A percentile compares a stretch with the other conserved stretches of the same genome.
phyloP scores from a whole-genome alignment of 2,113 vertebrate species.

The Limanda limanda region DNA sequence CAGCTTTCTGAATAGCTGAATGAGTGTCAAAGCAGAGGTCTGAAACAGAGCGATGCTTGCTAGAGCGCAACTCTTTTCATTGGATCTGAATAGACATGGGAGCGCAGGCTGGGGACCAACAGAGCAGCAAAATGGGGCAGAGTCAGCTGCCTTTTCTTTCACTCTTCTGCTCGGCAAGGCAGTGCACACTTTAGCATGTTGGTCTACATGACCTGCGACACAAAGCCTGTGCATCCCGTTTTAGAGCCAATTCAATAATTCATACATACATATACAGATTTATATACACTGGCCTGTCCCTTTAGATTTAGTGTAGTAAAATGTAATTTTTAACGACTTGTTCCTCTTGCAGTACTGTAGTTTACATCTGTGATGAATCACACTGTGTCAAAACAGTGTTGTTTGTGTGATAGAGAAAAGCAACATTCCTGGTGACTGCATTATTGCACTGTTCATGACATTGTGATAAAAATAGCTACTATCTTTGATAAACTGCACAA shows the following conservation, averaged over 20 bases:
- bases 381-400: neutral
- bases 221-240: neutral
- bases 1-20: slow-evolving; percentile 64
- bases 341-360: neutral
- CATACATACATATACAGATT: neutral
- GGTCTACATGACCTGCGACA: neutral
- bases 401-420: neutral
- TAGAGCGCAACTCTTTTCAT: slow-evolving; percentile 51
- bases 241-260: neutral
- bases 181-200: neutral
- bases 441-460: neutral
- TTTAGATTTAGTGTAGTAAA: neutral
- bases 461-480: neutral
- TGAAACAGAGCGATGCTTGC: slow-evolving; percentile 54
- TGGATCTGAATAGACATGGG: slow-evolving; percentile 56
- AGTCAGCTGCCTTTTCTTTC: slow-evolving; percentile 48
- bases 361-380: slow-evolving; percentile 42
- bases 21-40: slow-evolving; percentile 71
- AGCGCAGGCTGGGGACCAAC: slow-evolving; percentile 52
- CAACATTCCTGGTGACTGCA: neutral
- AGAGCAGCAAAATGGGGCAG: slow-evolving; percentile 56
- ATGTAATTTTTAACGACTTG: neutral
- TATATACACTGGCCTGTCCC: neutral
- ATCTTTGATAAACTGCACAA: neutral
- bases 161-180: slow-evolving; percentile 25